phyloP scores from a whole-genome alignment of 2,113 vertebrate genomes.

The Rhadina sibilatrix region DNA sequence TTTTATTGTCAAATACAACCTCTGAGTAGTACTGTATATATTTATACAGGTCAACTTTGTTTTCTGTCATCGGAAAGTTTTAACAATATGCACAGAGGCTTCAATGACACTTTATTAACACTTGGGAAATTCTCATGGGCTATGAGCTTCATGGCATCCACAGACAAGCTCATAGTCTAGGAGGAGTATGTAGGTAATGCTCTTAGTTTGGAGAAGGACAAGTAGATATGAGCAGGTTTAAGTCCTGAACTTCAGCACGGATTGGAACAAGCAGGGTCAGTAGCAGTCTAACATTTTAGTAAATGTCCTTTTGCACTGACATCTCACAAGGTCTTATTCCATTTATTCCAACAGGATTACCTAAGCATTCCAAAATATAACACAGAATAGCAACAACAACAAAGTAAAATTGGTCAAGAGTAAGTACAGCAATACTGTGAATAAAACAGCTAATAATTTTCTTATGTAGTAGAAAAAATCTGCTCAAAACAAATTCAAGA shows the following conservation, averaged over 20 bases:
- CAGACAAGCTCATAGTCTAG: background rate
- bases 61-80: background rate
- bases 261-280: background rate
- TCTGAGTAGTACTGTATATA: background rate
- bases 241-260: background rate
- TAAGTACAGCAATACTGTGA: background rate
- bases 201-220: background rate
- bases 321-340: background rate
- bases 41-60: background rate
- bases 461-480: background rate
- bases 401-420: background rate
- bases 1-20: background rate
- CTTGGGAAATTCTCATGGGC: background rate
- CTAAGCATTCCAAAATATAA: background rate
- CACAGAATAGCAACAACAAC: background rate
- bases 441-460: background rate
- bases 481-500: background rate
- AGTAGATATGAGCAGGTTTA: background rate
- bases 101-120: background rate
- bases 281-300: background rate
- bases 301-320: background rate
- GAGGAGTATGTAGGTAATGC: background rate
- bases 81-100: background rate
- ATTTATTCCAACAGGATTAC: background rate
- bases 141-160: background rate